Base-by-base conservation (phyloP, 2,797 vertebrate species). In the Neomorphus geoffroyi region DNA sequence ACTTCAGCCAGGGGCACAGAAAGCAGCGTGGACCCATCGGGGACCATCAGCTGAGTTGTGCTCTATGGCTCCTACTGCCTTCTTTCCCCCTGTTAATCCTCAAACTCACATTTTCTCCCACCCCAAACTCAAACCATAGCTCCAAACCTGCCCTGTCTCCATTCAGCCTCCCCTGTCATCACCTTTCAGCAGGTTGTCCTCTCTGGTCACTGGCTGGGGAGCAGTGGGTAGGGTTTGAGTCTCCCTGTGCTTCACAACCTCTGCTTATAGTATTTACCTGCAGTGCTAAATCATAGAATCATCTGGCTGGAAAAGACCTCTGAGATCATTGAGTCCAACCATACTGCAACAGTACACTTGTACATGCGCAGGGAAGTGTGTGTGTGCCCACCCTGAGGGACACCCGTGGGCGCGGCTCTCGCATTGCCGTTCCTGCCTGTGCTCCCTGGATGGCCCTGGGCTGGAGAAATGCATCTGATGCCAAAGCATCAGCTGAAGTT, bases 311-410 rank as follows among this genome's bases (percentile, higher is more conserved):
- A n/a, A n/a, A n/a, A n/a, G n/a, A n/a, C n/a, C n/a, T n/a, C n/a
- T n/a, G n/a, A n/a, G n/a, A n/a, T n/a, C n/a, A n/a, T n/a, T n/a
- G n/a, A n/a, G n/a, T n/a, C n/a, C n/a, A n/a, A n/a, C n/a, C n/a
- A n/a, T n/a, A n/a, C n/a, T 0, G 1, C 53, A 64, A 57, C 1
- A 4, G 10, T 14, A 32, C 19, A 21, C 65, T 28, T 0, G 0
- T 11, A 11, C 1, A 22, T 10, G 6, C 46, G 23, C 0, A 4
- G 32, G 22, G 11, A 24, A 7, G 12, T 32, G 39, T 5, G 11
- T n/a, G 32, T 51, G 13, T 23, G 33, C 33, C 54, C 51, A 15
- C 16, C 54, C 80, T 14, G 7, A 83, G 80, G 66, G 57, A 75
- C 61, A 65, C 24, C n/a, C 45, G 16, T 8, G 80, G 69, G 46